Percentiles rank a stretch among this genome's conserved stretches.
Conservation (phyloP, 2,888 invertebrate species). For the Auanema freiburgensis region DNA sequence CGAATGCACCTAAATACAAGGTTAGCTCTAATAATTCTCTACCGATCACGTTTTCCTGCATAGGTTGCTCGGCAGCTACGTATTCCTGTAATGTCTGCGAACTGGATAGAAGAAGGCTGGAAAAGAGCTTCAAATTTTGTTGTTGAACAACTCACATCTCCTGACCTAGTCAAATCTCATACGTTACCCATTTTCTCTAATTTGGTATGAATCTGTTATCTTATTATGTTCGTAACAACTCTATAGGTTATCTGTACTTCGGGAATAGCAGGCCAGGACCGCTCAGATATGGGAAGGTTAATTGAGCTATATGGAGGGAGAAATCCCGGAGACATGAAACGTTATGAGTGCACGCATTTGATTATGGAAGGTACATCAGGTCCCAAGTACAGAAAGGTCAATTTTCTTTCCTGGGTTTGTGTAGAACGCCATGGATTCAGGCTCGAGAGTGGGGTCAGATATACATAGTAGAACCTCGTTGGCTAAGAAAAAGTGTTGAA, state of each 20-base stretch:
- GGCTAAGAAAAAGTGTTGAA: conserved; percentile 46
- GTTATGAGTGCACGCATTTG: conserved; percentile 45
- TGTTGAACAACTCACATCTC: background rate
- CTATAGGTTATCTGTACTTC: conserved; percentile 45
- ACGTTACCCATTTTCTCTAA: conserved; percentile 28
- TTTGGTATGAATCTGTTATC: conserved; percentile 18
- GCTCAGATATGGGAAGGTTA: conserved; percentile 33
- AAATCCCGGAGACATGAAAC: conserved; percentile 44
- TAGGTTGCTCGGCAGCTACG: conserved; percentile 9
- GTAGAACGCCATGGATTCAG: conserved; percentile 8
- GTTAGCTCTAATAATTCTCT: conserved; percentile 13
- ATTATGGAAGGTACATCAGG: conserved; percentile 42
- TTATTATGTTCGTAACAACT: background rate
- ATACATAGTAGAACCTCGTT: conserved; percentile 40
- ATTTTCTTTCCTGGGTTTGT: background rate
- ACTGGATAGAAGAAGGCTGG: conserved; percentile 20
- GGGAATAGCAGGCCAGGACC: conserved; percentile 34
- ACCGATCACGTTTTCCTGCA: background rate
- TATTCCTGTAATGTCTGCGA: conserved; percentile 9
- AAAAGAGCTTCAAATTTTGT: background rate
- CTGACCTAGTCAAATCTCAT: conserved; percentile 16
- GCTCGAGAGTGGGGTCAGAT: conserved; percentile 52
- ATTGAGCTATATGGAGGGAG: conserved; percentile 44
- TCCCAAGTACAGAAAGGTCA: conserved; percentile 39
- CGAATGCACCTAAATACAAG: conserved; percentile 38